Base-by-base conservation (phyloP, 1,140 invertebrate species). In the Wiebesia pumilae region DNA sequence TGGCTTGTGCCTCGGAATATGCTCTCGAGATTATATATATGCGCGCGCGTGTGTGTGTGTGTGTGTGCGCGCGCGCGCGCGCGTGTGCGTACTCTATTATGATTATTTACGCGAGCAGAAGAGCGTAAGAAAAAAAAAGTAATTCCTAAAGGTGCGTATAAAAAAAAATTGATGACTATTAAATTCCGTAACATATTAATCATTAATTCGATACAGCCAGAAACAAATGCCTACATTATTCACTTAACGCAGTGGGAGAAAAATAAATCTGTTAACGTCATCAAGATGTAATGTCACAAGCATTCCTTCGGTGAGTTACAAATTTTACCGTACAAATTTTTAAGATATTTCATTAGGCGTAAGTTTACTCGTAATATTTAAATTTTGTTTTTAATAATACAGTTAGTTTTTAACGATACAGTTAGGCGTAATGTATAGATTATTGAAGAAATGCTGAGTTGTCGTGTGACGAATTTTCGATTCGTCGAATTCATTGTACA, bases 91-190 rank as follows among this genome's bases (percentile, higher is more conserved):
- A 24, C 51, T 62, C 58, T 62, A 62, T 62, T 62, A 62, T 62
- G 3, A 24, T 62, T 62, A 62, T 27, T 27, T 27, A 62, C 2
- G 27, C 58, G 3, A 62, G 21, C 4, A 27, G 24, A 27, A 27
- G 2, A 62, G 58, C 10, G 19, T 12, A 24, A 14, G 12, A 69
- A 69, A 35, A 69, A 69, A 35, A 69, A 69, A 35, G n/a, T 35
- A 69, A 33, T 33, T 33, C 19, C 21, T 69, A 69, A 30, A 33
- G 10, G 65, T 14, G 30, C 0, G 10, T 35, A 1, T 69, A 16
- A 30, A 69, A 69, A 21, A n/a, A 35, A 69, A 30, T 35, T 69
- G 65, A 69, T 69, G 65, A 69, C 65, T 69, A 35, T 69, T 69
- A 69, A 33, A 30, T 69, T 35, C 35, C n/a, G 30, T 27, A 69